phyloP scores from a whole-genome alignment of 2,113 vertebrate genomes.

The Galbula dea region DNA sequence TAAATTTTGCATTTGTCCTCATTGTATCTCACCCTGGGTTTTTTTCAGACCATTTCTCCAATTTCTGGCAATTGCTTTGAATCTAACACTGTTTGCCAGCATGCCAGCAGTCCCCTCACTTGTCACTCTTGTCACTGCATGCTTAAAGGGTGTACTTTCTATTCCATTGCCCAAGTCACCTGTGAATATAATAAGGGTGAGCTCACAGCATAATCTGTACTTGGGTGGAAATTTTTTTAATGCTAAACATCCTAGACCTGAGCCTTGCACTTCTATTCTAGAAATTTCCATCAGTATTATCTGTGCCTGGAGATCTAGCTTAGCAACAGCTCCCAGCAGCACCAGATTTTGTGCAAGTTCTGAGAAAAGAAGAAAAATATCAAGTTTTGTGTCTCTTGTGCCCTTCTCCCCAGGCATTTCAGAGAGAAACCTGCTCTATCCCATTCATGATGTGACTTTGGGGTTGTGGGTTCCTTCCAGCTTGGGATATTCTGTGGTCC shows the following conservation, averaged over 20 bases:
- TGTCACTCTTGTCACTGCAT: background rate
- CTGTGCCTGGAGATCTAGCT: background rate
- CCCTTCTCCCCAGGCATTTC: background rate
- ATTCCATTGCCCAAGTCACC: slow-evolving; percentile 8
- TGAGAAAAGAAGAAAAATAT: background rate
- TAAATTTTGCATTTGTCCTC: background rate
- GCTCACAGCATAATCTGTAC: background rate
- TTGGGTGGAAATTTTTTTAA: background rate
- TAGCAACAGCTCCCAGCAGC: background rate
- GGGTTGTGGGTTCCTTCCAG: too few species aligned
- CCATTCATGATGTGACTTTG: too few species aligned
- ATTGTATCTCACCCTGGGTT: background rate
- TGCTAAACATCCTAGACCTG: background rate
- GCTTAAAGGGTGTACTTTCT: slow-evolving; percentile 20
- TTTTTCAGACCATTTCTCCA: slow-evolving; percentile 22
- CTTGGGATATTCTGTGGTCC: too few species aligned
- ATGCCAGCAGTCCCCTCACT: background rate
- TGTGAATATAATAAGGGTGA: background rate
- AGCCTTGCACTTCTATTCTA: background rate
- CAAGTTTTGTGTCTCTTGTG: background rate
- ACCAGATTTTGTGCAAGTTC: background rate
- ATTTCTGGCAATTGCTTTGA: slow-evolving; percentile 17
- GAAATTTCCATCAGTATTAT: background rate
- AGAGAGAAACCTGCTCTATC: background rate
- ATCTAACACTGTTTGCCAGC: background rate